phyloP scores from a whole-genome alignment of 53 echinoderm and acorn worm genomes.

The Patiria pectinifera region DNA sequence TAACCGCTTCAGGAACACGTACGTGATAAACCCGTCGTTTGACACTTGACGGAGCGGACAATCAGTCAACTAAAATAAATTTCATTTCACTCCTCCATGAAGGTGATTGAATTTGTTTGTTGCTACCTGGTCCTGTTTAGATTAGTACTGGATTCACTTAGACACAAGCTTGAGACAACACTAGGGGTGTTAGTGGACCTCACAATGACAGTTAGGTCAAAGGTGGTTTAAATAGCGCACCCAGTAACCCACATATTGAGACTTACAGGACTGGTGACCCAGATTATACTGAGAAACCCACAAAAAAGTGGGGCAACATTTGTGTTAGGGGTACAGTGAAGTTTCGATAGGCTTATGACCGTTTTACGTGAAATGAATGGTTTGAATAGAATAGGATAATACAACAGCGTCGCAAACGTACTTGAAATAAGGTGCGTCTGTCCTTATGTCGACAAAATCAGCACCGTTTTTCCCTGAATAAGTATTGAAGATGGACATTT shows the following conservation, averaged over 20 bases:
- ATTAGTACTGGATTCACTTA: conserved; percentile 19
- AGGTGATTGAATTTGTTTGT: background rate
- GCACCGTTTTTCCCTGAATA: no score
- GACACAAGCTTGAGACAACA: conserved; percentile 17
- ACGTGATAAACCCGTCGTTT: conserved; percentile 31
- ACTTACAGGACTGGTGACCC: conserved; percentile 3
- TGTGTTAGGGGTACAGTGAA: background rate
- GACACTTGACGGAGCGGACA: conserved; percentile 6
- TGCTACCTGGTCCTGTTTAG: background rate
- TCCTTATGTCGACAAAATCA: no score
- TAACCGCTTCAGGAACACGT: background rate
- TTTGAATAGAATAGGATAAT: no score
- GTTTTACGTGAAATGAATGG: no score
- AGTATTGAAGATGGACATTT: no score
- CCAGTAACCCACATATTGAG: conserved; percentile 35
- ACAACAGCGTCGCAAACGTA: no score
- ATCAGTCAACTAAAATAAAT: conserved; percentile 27
- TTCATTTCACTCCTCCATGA: background rate
- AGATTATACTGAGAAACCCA: background rate
- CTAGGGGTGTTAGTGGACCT: conserved; percentile 10
- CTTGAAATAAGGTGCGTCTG: no score
- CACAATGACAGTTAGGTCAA: conserved; percentile 43
- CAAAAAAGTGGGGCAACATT: conserved; percentile 33
- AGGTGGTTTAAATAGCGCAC: conserved; percentile 33
- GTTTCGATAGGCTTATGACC: background rate